Conservation (phyloP, 1,140 invertebrate species). For the Nebria ingens region DNA sequence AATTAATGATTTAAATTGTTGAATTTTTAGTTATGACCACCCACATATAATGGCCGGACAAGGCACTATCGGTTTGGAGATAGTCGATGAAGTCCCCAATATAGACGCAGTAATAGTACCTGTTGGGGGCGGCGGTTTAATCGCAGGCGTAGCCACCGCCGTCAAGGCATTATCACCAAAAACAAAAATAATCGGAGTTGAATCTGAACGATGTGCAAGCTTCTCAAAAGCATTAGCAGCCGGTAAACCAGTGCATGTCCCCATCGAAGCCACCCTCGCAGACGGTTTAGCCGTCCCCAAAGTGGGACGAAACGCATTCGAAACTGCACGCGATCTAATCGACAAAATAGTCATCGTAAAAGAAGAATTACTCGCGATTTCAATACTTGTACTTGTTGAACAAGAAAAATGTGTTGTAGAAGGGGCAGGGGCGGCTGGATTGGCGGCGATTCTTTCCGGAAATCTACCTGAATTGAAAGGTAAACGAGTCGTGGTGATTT, state of each 20-base stretch:
- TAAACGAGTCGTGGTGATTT: slow-evolving; percentile 75
- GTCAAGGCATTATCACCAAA: slow-evolving; percentile 75
- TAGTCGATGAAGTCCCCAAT: slow-evolving; percentile 71
- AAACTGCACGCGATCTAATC: slow-evolving; percentile 61
- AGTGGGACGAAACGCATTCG: slow-evolving; percentile 81
- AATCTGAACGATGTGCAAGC: slow-evolving; percentile 81
- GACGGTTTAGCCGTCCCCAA: slow-evolving; percentile 86
- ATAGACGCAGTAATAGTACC: slow-evolving; percentile 73
- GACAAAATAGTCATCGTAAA: slow-evolving; percentile 76
- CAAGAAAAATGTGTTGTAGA: slow-evolving; percentile 89
- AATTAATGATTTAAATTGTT: slow-evolving; percentile 29
- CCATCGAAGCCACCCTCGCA: slow-evolving; percentile 68
- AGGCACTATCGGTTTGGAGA: slow-evolving; percentile 86
- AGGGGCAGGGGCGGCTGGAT: slow-evolving; percentile 77
- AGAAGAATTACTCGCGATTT: slow-evolving; percentile 79
- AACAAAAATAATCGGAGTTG: slow-evolving; percentile 72
- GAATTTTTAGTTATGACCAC: slow-evolving; percentile 89
- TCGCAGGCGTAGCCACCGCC: slow-evolving; percentile 79
- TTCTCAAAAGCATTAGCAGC: slow-evolving; percentile 64
- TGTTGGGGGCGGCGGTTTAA: slow-evolving; percentile 79
- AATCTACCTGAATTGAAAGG: slow-evolving; percentile 71
- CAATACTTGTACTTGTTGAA: slow-evolving; percentile 78
- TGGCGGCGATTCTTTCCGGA: slow-evolving; percentile 78
- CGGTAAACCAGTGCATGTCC: slow-evolving; percentile 55
- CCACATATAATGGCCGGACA: slow-evolving; percentile 89